Evolutionary conservation across 2,888 invertebrate genomes (phyloP).

Genomic region (Lasioglossum zephyrum): DNA sequence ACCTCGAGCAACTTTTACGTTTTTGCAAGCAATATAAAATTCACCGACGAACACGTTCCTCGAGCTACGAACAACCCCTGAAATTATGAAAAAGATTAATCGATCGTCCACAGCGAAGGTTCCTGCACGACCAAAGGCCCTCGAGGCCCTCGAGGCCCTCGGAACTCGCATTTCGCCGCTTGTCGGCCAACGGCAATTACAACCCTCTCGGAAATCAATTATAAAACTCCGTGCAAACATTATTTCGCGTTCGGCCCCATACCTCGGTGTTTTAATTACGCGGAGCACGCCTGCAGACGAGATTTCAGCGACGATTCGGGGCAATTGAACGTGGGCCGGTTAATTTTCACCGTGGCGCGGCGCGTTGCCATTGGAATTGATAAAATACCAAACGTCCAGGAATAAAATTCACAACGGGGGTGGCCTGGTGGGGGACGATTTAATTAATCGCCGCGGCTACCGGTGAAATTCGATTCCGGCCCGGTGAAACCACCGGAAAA

Average conservation of each 20-base stretch:
- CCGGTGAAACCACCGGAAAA: background rate
- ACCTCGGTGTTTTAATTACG: background rate
- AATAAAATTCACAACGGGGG: background rate
- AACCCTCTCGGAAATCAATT: background rate
- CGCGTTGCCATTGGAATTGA: background rate
- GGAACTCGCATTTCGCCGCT: background rate
- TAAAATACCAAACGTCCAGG: background rate
- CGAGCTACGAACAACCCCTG: background rate
- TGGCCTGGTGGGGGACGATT: background rate
- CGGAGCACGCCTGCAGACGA: background rate
- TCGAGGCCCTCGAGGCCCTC: background rate
- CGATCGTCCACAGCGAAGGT: background rate
- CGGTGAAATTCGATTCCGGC: background rate
- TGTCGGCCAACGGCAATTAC: background rate
- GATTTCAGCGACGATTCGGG: background rate
- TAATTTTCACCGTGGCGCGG: background rate
- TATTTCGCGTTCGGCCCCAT: background rate
- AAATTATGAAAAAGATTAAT: background rate
- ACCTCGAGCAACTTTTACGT: background rate
- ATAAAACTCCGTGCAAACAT: constrained; percentile 2
- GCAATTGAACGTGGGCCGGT: background rate
- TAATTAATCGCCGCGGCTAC: constrained; percentile 1
- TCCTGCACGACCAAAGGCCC: background rate
- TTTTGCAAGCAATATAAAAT: background rate
- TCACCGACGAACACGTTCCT: background rate